phyloP scores from a whole-genome alignment of 2,113 vertebrate species.

The Pampusana beccarii region DNA sequence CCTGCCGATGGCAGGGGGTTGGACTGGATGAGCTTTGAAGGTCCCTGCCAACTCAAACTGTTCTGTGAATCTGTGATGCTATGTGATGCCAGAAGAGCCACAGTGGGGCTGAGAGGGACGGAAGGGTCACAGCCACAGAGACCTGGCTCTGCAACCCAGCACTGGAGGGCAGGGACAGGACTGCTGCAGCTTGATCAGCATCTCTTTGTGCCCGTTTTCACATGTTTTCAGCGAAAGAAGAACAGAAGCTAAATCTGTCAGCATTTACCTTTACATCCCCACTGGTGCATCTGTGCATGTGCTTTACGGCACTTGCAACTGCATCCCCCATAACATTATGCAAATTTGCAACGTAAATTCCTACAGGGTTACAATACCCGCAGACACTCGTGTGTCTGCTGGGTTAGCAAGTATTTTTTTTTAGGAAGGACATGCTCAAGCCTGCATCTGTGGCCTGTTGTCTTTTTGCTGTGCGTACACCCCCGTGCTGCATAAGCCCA shows the following conservation, averaged over 20 bases:
- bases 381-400: neutral
- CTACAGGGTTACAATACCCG: rapidly evolving
- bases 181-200: neutral
- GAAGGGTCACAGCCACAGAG: neutral
- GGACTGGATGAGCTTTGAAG: too few species aligned
- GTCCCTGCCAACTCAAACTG: neutral
- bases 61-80: neutral
- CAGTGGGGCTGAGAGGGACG: neutral
- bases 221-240: neutral
- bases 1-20: too few species aligned
- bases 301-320: neutral
- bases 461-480: neutral
- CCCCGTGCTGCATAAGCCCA: rapidly evolving
- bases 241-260: neutral
- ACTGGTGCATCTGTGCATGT: rapidly evolving
- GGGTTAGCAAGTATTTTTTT: neutral
- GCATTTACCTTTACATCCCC: neutral
- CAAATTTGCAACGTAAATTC: neutral
- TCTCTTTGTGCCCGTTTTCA: neutral
- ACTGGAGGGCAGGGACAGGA: neutral
- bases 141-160: neutral
- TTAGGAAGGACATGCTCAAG: neutral
- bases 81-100: neutral
- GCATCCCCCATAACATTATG: rapidly evolving
- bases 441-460: neutral